A percentile compares a stretch with the other conserved stretches of the same genome.
Conservation (phyloP, 92 coral and sea anemone species). For the Phenganax stokvisi region DNA sequence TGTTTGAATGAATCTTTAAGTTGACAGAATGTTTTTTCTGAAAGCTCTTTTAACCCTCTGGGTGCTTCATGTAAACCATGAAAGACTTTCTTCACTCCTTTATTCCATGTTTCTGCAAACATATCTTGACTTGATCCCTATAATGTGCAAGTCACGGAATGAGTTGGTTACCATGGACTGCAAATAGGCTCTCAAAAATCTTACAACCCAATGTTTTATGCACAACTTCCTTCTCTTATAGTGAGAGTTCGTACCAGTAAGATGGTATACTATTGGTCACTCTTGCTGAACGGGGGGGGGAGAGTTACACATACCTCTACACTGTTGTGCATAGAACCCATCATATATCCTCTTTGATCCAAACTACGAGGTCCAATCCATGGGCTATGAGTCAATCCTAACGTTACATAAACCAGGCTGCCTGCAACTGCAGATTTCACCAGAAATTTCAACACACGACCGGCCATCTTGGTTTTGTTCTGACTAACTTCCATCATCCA, state of each 20-base stretch:
- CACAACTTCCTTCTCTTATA: neutral
- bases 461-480: slow-evolving; percentile 12
- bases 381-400: neutral
- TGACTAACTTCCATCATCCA: neutral
- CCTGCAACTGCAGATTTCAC: slow-evolving; percentile 32
- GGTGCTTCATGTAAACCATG: slow-evolving; percentile 25
- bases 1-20: slow-evolving; percentile 1
- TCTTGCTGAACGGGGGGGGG: too few species aligned
- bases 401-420: slow-evolving; percentile 16
- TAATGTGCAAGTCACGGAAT: neutral
- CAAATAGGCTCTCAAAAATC: too few species aligned
- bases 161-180: neutral
- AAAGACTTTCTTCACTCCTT: slow-evolving; percentile 19
- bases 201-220: too few species aligned
- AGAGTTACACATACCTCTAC: slow-evolving; percentile 3
- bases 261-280: neutral
- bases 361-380: slow-evolving; percentile 20
- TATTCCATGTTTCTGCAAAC: slow-evolving; percentile 25
- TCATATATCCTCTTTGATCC: neutral
- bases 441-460: slow-evolving; percentile 12
- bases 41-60: slow-evolving; percentile 12
- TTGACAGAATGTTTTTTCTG: slow-evolving; percentile 24
- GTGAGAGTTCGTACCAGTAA: neutral
- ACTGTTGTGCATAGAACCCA: neutral
- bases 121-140: slow-evolving; percentile 1